Evolutionary conservation across 2,888 invertebrate species (phyloP).

Genomic region (Leptopilina drosophilae): DNA sequence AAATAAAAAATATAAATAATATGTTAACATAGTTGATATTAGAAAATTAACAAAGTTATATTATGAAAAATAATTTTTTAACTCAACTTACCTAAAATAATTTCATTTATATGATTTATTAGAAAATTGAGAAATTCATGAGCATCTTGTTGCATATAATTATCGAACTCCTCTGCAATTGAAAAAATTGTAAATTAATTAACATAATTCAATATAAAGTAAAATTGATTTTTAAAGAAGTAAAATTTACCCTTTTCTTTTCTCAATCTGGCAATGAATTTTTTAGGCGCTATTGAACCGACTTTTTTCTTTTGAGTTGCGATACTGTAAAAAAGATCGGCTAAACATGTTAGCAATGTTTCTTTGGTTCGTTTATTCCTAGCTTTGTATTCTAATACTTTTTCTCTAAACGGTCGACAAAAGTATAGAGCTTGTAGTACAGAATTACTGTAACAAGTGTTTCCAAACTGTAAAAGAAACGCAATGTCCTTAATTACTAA

Average conservation of each 20-base stretch:
- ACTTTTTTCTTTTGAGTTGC: constrained; percentile 99
- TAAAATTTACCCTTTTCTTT: constrained; percentile 93
- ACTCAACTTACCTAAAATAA: constrained; percentile 88
- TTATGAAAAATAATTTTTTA: too few species aligned
- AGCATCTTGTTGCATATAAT: constrained; percentile 99
- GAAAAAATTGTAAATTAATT: constrained; percentile 40
- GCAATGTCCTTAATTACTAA: not conserved
- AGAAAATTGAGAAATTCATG: constrained; percentile 99
- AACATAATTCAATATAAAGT: not conserved
- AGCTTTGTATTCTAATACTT: constrained; percentile 98
- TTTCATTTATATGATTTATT: constrained; percentile 98
- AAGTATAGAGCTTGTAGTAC: constrained; percentile 99
- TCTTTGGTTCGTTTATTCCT: constrained; percentile 97
- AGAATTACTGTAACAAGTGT: constrained; percentile 99
- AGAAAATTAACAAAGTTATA: too few species aligned
- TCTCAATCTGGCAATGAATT: constrained; percentile 97
- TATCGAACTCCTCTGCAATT: constrained; percentile 97
- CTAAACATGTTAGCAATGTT: constrained; percentile 97
- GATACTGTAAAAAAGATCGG: constrained; percentile 99
- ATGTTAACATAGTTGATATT: too few species aligned
- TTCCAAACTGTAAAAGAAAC: constrained; percentile 90
- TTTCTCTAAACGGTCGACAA: constrained; percentile 99
- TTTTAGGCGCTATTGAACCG: constrained; percentile 99
- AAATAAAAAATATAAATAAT: too few species aligned
- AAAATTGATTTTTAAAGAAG: not conserved